Base-by-base conservation (phyloP, 2,113 vertebrate species). In the Ranitomeya imitator region DNA sequence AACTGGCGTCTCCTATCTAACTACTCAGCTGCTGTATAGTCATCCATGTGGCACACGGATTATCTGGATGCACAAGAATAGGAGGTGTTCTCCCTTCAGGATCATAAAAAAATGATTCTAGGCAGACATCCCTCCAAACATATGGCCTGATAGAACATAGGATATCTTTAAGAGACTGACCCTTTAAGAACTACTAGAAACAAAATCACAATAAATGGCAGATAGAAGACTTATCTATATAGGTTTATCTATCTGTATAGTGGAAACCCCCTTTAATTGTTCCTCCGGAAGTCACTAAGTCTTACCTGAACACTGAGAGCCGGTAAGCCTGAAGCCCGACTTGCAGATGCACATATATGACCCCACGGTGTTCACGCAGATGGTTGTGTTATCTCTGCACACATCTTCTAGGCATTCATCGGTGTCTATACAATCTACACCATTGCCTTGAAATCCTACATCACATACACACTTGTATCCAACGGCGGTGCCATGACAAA, bases 401-500 rank as follows among this genome's bases (percentile, higher is more conserved):
- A 94, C 80, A 57, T 94, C 90, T 55, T 37, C 85, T 85, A 92
- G 90, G 86, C 96, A 96, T 89, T 96, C 95, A 83, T 96, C 93
- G 9, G 95, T 90, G 86, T 96, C 96, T 0, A 91, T 91, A 90
- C 96, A 96, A 52, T 51, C 82, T 21, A 92, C 85, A 23, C 95
- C 95, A 59, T 94, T 88, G 0, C 95, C 95, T 4, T 88, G 59
- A 31, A 93, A 96, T 52, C 96, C 96, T 37, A 94, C 31, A 88
- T 96, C 96, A 88, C 96, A 96, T 54, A 95, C 92, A 86, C 96
- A 96, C 90, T 95, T 94, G 91, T 93, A 90, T 65, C 92, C 92
- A 7, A 89, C 54, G 23, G 93, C 90, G 1, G 94, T 94, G 69
- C 0, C 88, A 92, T 96, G 95, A 85, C 96, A 96, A 37, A 96